Conservation (phyloP, 2,888 invertebrate species). For the Branchipolynoe longqiensis region DNA sequence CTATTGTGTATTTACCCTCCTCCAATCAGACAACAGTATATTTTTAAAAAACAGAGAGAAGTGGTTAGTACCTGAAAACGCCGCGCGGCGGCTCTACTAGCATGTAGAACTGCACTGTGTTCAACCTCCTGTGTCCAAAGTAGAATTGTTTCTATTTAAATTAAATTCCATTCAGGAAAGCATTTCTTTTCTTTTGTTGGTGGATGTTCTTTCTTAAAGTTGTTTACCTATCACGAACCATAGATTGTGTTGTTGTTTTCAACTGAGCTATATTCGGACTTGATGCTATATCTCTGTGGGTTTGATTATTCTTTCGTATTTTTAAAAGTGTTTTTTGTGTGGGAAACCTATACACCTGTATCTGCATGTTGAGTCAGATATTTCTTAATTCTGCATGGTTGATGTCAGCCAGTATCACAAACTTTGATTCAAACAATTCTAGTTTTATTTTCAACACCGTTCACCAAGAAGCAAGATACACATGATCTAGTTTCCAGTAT, state of each 20-base stretch:
- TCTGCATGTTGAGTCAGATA: too few species aligned
- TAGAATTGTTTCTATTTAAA: slow-evolving; percentile 12
- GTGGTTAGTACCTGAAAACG: slow-evolving; percentile 43
- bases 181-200: not conserved
- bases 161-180: not conserved
- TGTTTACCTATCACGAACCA: not conserved
- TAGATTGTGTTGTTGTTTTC: not conserved
- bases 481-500: too few species aligned
- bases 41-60: too few species aligned
- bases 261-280: not conserved
- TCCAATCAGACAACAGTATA: slow-evolving; percentile 33
- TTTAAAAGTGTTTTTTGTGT: not conserved
- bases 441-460: too few species aligned
- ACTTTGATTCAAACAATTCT: too few species aligned
- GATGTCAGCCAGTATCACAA: too few species aligned
- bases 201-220: not conserved
- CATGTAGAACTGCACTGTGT: slow-evolving; percentile 15
- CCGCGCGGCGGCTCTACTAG: slow-evolving; percentile 10
- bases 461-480: too few species aligned
- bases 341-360: too few species aligned
- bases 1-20: not conserved
- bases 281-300: not conserved
- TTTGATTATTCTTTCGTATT: not conserved
- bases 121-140: slow-evolving; percentile 17
- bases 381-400: too few species aligned